Conservation (phyloP, 2,888 invertebrate genomes). For the Kuschelorhynchus macadamiae region DNA sequence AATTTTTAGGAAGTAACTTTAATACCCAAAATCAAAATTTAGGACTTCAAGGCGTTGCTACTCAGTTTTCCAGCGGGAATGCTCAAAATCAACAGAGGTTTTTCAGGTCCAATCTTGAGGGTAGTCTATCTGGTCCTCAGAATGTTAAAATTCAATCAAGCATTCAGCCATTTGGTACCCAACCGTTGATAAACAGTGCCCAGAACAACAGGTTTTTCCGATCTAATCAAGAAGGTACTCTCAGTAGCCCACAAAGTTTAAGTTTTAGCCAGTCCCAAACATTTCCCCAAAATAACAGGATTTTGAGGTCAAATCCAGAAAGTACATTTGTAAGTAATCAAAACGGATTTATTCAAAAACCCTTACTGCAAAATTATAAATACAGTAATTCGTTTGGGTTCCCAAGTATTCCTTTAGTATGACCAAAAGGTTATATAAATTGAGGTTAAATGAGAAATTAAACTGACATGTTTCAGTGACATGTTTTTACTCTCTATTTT, state of each 20-base stretch:
- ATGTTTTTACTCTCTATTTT: too few relatives aligned
- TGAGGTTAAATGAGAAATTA: too few relatives aligned
- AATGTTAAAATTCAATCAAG: conserved; percentile 29
- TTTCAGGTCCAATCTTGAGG: conserved; percentile 34
- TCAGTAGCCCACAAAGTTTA: conserved; percentile 27
- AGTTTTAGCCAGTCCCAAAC: conserved; percentile 9
- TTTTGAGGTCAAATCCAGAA: conserved; percentile 53
- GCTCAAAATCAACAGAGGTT: conserved; percentile 33
- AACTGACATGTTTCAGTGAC: too few relatives aligned
- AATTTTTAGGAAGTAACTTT: too few relatives aligned
- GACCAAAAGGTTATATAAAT: too few relatives aligned
- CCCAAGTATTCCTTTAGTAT: conserved; percentile 6
- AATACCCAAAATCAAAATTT: not conserved
- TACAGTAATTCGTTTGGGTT: conserved; percentile 37
- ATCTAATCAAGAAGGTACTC: conserved; percentile 49
- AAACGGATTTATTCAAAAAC: conserved; percentile 12
- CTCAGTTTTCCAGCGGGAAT: not conserved
- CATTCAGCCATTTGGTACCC: conserved; percentile 25
- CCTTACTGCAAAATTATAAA: conserved; percentile 28
- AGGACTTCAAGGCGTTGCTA: conserved; percentile 2
- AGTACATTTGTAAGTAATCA: conserved; percentile 38
- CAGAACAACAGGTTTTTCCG: conserved; percentile 51
- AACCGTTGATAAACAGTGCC: conserved; percentile 16
- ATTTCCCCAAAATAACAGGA: conserved; percentile 36
- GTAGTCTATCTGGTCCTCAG: not conserved